These are phyloP conservation scores for Flabesymbios commensalis DNA, from an alignment of 2,888 invertebrate genomes.

Conservation along the genomic window DNA sequence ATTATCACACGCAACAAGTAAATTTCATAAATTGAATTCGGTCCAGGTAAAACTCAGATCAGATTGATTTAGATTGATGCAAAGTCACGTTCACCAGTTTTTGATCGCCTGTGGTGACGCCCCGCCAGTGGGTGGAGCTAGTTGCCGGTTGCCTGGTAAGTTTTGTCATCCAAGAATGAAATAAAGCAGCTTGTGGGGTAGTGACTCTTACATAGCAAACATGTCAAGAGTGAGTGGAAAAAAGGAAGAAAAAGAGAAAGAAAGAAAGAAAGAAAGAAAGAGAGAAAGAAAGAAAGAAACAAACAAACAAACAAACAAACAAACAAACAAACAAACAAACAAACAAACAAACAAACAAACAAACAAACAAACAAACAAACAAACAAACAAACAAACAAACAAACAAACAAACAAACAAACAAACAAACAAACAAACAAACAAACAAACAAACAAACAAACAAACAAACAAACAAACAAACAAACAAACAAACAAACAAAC, in stretches of 20 bases:
- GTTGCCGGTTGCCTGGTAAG: too few relatives aligned
- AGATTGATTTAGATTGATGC: too few relatives aligned
- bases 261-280: conserved; percentile 3
- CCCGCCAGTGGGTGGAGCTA: too few relatives aligned
- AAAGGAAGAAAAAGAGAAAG: background rate
- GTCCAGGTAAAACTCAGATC: too few relatives aligned
- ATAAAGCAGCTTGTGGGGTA: too few relatives aligned
- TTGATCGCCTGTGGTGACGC: too few relatives aligned
- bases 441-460: background rate
- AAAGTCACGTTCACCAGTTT: too few relatives aligned
- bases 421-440: conserved; percentile 2
- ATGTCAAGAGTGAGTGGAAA: background rate
- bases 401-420: background rate
- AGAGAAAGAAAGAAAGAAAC: conserved; percentile 2
- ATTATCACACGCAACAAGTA: too few relatives aligned
- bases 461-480: background rate
- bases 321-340: conserved; percentile 6
- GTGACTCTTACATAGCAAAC: too few relatives aligned
- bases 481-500: background rate
- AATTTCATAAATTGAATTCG: too few relatives aligned
- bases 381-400: background rate
- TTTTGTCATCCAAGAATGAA: too few relatives aligned
- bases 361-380: background rate
- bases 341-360: background rate
- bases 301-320: conserved; percentile 5